Evolutionary conservation across 2,113 vertebrate species (phyloP), one percentile per base, ranked within the genome.

Genomic region (Nothocercus julius): DNA sequence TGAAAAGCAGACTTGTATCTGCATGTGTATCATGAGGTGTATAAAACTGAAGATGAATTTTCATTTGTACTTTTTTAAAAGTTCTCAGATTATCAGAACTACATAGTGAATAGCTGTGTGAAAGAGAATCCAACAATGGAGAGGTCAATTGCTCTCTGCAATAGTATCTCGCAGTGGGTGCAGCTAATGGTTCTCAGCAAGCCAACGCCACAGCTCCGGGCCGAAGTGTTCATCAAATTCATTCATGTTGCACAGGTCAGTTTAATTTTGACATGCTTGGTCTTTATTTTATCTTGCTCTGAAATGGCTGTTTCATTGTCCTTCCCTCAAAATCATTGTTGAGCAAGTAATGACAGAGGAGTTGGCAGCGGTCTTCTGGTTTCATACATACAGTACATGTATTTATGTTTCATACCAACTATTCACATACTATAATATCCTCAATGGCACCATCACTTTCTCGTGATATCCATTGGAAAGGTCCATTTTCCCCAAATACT

Each of bases 81-180:
- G 99, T 99, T 99, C 97, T 97, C 98, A 54, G 99, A 99, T 97
- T 99, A 98, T 94, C 99, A 99, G 94, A 99, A 99, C 75, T 99
- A 99, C 97, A 98, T 99, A 42, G 97, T 98, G 88, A 99, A 97
- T 91, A 98, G 99, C 94, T 99, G 98, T 72, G 98, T 99, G 97
- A 99, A 99, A 97, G 99, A 99, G 96, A 99, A 99, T 96, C 99
- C 99, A 12, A 98, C 97, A 64, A 99, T 99, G 99, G 99, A 99
- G 97, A 98, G 99, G 64, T 99, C 99, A 54, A 99, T 99, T 44
- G 98, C 99, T 81, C 98, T 99, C 96, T 99, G 99, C 90, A 99
- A 99, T 18, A 99, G 99, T 73, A 97, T 99, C 95, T 99, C 99
- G 92, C 99, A 99, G 97, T 99, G 99, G 99, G 99, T 99, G 21